A percentile compares a stretch with the other conserved stretches of the same genome.
phyloP scores from a whole-genome alignment of 2,113 vertebrate species.

The Perognathus longimembris region DNA sequence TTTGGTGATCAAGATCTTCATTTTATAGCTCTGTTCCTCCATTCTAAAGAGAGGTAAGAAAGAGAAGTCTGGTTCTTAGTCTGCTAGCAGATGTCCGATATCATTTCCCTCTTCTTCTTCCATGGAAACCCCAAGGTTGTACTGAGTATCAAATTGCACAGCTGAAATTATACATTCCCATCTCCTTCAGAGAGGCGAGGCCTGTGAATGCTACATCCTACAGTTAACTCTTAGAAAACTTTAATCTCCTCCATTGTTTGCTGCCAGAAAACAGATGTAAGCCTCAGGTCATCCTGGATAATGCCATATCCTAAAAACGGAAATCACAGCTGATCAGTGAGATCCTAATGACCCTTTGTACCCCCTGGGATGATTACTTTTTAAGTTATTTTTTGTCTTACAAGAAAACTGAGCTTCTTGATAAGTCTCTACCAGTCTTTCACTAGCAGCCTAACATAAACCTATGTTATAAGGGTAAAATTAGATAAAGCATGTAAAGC shows the following conservation, averaged over 20 bases:
- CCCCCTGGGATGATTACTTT: neutral
- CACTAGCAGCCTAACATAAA: neutral
- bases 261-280: conserved; percentile 1
- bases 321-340: neutral
- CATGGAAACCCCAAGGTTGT: neutral
- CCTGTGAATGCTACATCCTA: neutral
- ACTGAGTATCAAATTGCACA: neutral
- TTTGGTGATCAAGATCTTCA: neutral
- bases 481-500: neutral
- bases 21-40: neutral
- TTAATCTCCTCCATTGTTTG: neutral
- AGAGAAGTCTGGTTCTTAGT: neutral
- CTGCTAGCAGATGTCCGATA: neutral
- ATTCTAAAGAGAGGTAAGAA: neutral
- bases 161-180: neutral
- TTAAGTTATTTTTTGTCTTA: neutral
- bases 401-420: neutral
- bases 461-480: neutral
- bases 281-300: neutral
- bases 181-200: neutral
- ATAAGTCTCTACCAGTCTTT: neutral
- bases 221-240: neutral
- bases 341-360: neutral
- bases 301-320: neutral
- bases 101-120: neutral